A percentile compares a stretch with the other conserved stretches of the same genome.
phyloP scores from a whole-genome alignment of 2,113 vertebrate genomes.

The Xyrauchen texanus region DNA sequence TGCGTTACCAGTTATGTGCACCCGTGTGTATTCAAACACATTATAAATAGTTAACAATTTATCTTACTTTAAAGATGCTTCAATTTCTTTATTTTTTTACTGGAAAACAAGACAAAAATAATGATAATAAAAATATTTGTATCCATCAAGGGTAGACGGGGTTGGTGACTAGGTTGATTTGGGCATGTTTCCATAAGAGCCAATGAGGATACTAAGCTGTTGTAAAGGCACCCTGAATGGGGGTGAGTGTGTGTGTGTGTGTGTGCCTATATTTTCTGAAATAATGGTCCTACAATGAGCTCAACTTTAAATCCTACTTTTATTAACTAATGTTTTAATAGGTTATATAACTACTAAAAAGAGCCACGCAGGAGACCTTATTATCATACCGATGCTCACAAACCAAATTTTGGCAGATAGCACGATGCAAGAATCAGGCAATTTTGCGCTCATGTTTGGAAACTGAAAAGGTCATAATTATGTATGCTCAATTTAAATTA shows the following conservation, averaged over 20 bases:
- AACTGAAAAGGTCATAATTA: neutral
- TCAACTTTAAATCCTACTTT: neutral
- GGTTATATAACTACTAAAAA: neutral
- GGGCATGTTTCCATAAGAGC: neutral
- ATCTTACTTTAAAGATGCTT: no score
- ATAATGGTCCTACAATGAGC: no score
- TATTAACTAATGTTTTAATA: neutral
- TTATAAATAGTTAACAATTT: no score
- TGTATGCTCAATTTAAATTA: neutral
- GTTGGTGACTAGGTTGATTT: neutral
- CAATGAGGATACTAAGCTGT: neutral
- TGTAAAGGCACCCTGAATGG: neutral
- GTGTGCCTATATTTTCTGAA: no score
- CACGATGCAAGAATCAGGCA: neutral
- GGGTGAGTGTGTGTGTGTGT: neutral
- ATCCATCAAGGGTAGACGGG: neutral
- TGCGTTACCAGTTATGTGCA: no score
- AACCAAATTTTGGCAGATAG: neutral
- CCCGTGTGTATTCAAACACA: no score
- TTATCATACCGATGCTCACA: neutral
- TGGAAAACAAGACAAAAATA: no score
- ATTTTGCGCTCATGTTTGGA: no score
- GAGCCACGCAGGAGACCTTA: neutral
- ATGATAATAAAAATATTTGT: no score
- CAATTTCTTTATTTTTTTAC: no score